Conservation (phyloP, 1,140 invertebrate species). For the Heliconius eleuchia region DNA sequence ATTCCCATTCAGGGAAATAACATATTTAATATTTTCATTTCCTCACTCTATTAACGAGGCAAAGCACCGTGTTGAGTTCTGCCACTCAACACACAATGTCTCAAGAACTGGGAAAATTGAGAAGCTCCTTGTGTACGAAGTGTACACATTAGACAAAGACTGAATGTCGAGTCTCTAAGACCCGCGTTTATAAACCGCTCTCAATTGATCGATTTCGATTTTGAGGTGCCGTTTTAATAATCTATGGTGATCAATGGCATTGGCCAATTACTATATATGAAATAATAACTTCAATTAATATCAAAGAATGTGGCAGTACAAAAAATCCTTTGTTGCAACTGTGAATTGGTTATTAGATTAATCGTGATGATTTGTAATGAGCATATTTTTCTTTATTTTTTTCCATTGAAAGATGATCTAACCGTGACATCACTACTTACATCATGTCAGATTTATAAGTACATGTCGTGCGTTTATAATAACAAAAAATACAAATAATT, state of each 20-base stretch:
- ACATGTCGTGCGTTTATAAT: neutral
- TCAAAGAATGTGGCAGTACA: neutral
- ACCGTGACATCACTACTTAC: conserved; percentile 20
- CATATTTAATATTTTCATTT: too few relatives aligned
- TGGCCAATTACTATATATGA: neutral
- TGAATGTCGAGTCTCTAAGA: too few relatives aligned
- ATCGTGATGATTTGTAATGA: conserved; percentile 9
- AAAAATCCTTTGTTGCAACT: neutral
- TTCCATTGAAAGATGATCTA: conserved; percentile 7
- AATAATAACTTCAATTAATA: neutral
- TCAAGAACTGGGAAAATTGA: too few relatives aligned
- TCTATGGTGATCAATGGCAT: neutral
- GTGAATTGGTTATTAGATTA: conserved; percentile 6
- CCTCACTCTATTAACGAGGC: too few relatives aligned
- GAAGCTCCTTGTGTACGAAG: too few relatives aligned
- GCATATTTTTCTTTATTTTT: conserved; percentile 9
- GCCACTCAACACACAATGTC: too few relatives aligned
- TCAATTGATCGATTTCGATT: too few relatives aligned
- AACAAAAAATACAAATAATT: neutral
- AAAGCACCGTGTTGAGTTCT: too few relatives aligned
- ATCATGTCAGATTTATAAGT: neutral
- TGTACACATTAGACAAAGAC: too few relatives aligned
- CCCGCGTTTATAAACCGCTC: too few relatives aligned
- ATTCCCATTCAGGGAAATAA: too few relatives aligned
- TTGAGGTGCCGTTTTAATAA: neutral